Evolutionary conservation across 2,888 invertebrate species (phyloP).

Genomic region (Plebejus argus): DNA sequence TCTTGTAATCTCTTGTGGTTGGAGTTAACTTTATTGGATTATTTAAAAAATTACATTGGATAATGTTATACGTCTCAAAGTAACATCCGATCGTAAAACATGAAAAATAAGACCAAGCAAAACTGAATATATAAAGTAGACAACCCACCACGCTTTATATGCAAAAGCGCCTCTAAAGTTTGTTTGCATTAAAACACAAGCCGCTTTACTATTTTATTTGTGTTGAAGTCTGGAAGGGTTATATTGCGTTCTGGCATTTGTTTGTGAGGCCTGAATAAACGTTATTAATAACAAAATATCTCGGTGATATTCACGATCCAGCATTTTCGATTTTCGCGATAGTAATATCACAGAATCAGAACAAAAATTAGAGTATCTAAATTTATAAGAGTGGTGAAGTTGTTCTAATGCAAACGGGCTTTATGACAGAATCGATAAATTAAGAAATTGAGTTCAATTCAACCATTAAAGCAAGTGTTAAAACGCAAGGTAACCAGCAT

Average conservation of each 20-base stretch:
- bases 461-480: conserved; percentile 66
- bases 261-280: conserved; percentile 61
- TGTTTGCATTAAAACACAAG: conserved; percentile 82
- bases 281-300: conserved; percentile 54
- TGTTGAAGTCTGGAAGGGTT: conserved; percentile 79
- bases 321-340: conserved; percentile 52
- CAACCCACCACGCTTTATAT: conserved; percentile 82
- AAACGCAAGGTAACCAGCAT: conserved; percentile 79
- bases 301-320: conserved; percentile 61
- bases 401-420: conserved; percentile 81
- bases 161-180: conserved; percentile 81
- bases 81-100: conserved; percentile 49
- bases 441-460: conserved; percentile 51
- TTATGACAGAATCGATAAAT: conserved; percentile 56
- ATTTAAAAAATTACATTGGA: conserved; percentile 34
- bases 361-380: conserved; percentile 39
- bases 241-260: conserved; percentile 80
- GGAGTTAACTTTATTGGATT: conserved; percentile 56
- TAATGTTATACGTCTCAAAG: conserved; percentile 38
- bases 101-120: conserved; percentile 75
- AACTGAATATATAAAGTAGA: conserved; percentile 78
- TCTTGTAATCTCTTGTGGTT: conserved; percentile 65
- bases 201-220: conserved; percentile 81
- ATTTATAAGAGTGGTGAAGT: conserved; percentile 59
- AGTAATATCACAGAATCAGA: conserved; percentile 40